Evolutionary conservation across 2,797 vertebrate genomes (phyloP).

Genomic region (Thaleichthys pacificus): DNA sequence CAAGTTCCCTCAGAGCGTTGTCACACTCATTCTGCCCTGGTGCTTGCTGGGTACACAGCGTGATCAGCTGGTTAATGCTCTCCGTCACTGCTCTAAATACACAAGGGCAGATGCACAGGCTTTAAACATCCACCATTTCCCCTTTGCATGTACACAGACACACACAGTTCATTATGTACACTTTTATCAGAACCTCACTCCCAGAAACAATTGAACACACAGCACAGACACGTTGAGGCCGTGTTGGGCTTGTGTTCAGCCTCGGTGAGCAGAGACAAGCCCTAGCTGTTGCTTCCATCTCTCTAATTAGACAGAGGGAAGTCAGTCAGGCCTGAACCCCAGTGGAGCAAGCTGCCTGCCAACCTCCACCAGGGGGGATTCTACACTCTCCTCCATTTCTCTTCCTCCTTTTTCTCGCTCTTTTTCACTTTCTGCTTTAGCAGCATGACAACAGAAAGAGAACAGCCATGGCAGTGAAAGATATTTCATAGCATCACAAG

Average conservation of each 20-base stretch:
- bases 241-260: slow-evolving; percentile 63
- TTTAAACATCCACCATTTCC: slow-evolving; percentile 24
- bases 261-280: slow-evolving; percentile 68
- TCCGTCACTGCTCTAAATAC: slow-evolving; percentile 92
- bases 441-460: slow-evolving; percentile 7
- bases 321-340: slow-evolving; percentile 74
- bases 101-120: slow-evolving; percentile 44
- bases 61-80: slow-evolving; percentile 99
- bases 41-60: slow-evolving; percentile 94
- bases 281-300: slow-evolving; percentile 67
- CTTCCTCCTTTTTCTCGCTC: background rate
- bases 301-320: slow-evolving; percentile 76
- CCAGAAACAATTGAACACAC: slow-evolving; percentile 34
- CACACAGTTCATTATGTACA: slow-evolving; percentile 17
- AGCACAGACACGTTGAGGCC: slow-evolving; percentile 38
- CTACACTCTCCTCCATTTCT: slow-evolving; percentile 26
- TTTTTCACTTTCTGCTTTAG: too few relatives aligned
- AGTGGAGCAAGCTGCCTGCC: slow-evolving; percentile 43
- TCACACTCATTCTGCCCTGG: slow-evolving; percentile 98
- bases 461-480: slow-evolving; percentile 33
- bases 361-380: slow-evolving; percentile 51
- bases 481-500: slow-evolving; percentile 29
- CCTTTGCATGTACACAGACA: slow-evolving; percentile 20
- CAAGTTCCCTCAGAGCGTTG: slow-evolving; percentile 93
- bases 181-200: slow-evolving; percentile 38